phyloP scores from a whole-genome alignment of 2,113 vertebrate genomes.

The Paratilapia polleni region DNA sequence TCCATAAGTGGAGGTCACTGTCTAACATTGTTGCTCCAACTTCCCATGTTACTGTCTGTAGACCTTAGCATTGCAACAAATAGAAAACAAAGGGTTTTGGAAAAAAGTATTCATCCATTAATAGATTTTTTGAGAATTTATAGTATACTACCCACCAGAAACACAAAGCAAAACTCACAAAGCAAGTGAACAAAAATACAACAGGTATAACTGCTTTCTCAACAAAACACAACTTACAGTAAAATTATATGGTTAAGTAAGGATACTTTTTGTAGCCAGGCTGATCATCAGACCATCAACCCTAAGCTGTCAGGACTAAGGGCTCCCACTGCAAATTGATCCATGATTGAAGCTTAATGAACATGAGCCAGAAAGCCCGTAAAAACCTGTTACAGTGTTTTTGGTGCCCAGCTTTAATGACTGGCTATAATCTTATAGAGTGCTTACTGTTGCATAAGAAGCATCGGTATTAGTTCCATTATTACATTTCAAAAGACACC shows the following conservation, averaged over 20 bases:
- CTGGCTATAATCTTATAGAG: slow-evolving; percentile 30
- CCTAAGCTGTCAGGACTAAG: slow-evolving; percentile 38
- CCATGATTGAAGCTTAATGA: slow-evolving; percentile 54
- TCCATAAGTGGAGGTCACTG: too few relatives aligned
- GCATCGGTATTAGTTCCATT: background rate
- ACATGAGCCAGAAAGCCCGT: slow-evolving; percentile 32
- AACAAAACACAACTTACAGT: background rate
- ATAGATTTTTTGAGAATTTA: background rate
- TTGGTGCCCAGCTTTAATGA: slow-evolving; percentile 13
- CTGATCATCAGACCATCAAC: slow-evolving; percentile 20
- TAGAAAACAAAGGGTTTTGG: too few relatives aligned
- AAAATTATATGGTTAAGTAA: background rate
- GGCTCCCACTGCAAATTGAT: slow-evolving; percentile 40
- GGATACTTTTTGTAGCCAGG: background rate
- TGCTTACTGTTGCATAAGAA: slow-evolving; percentile 13
- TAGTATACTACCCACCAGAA: background rate
- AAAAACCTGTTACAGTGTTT: slow-evolving; percentile 41
- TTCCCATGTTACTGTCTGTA: too few relatives aligned
- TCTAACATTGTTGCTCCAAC: too few relatives aligned
- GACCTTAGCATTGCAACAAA: too few relatives aligned
- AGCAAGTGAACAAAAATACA: background rate
- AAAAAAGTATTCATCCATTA: background rate
- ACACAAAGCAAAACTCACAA: background rate
- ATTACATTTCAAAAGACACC: slow-evolving; percentile 14
- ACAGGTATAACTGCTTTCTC: background rate